Percentiles rank a stretch among this genome's conserved stretches.
Conservation (phyloP, 30 jellyfish, hydroid and myxozoan species). For the Aurelia coerulea region DNA sequence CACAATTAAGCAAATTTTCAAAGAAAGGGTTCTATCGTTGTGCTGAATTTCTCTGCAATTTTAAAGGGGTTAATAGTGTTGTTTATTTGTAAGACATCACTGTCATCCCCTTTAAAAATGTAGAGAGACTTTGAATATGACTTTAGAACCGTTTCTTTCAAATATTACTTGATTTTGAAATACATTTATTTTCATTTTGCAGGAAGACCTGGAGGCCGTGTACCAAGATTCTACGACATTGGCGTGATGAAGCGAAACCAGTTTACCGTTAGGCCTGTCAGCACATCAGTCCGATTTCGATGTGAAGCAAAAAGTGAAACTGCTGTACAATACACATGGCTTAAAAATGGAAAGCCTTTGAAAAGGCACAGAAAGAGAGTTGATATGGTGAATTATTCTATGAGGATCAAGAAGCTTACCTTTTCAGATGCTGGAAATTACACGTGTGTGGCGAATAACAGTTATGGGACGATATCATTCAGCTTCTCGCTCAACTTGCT, state of each 20-base stretch:
- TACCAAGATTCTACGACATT: slow-evolving; percentile 79
- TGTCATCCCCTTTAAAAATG: too few species aligned
- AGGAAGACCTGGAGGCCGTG: slow-evolving; percentile 27
- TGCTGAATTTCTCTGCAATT: too few species aligned
- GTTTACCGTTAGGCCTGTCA: slow-evolving; percentile 58
- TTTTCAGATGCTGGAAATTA: slow-evolving; percentile 77
- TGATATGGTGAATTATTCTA: slow-evolving; percentile 6
- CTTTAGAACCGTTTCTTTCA: too few species aligned
- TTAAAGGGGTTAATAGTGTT: too few species aligned
- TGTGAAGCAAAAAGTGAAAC: slow-evolving; percentile 79
- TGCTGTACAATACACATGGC: slow-evolving; percentile 78
- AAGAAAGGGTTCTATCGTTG: too few species aligned
- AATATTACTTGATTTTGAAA: too few species aligned
- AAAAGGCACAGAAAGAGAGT: slow-evolving; percentile 18
- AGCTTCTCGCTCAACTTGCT: slow-evolving; percentile 69
- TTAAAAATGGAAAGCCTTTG: slow-evolving; percentile 78
- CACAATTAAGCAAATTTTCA: too few species aligned
- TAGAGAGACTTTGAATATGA: too few species aligned
- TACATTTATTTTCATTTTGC: neutral
- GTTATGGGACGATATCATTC: slow-evolving; percentile 74
- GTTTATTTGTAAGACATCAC: too few species aligned
- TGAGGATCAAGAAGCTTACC: slow-evolving; percentile 35
- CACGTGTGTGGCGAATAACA: slow-evolving; percentile 85
- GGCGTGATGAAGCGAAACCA: slow-evolving; percentile 74
- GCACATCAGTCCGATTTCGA: slow-evolving; percentile 60